Evolutionary conservation across 2,888 invertebrate genomes (phyloP), one percentile per base, ranked within the genome.

Genomic region (Agrochola lychnidis): DNA sequence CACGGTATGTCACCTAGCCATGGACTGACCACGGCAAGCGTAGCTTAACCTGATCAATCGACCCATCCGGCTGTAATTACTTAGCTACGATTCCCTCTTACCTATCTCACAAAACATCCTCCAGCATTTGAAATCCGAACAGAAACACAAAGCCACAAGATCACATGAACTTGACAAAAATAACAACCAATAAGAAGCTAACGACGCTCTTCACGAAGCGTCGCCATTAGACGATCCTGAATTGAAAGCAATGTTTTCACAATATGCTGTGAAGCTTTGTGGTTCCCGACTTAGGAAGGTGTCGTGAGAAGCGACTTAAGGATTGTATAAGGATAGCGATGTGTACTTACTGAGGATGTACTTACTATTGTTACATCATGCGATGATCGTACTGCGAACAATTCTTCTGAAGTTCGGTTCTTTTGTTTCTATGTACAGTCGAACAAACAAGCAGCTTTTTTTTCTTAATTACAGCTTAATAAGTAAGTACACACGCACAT

Each of bases 141-240:
- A 71, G 42, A 25, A 73, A 73, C 75, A 69, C 70, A 77, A 77
- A 71, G 59, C 25, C 53, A 40, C 71, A 56, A 51, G 19, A 70
- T n/a, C 59, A 67, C 66, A 78, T 75, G 66, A 72, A 71, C 59
- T 73, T 75, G 67, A 81, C 79, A 81, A 77, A 70, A 83, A 78
- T 77, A 81, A 81, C 81, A 82, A 72, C 75, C 71, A 82, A 61
- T 82, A 82, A 71, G 68, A 85, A 71, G 71, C 64, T 79, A 85
- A 81, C 83, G 78, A 85, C 30, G 68, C 40, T 63, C 76, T 81
- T 77, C 81, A 85, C 83, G 75, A 73, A 66, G n/a, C 63, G 56
- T 59, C 51, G 66, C 71, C 76, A 83, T 79, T 81, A 83, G 74
- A 68, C 66, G 70, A 69, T n/a, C 53, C 68, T 70, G 79, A 82